Evolutionary conservation across 2,797 vertebrate genomes (phyloP), one percentile per base, ranked within the genome.

Genomic region (Paedocypris micromegethes): DNA sequence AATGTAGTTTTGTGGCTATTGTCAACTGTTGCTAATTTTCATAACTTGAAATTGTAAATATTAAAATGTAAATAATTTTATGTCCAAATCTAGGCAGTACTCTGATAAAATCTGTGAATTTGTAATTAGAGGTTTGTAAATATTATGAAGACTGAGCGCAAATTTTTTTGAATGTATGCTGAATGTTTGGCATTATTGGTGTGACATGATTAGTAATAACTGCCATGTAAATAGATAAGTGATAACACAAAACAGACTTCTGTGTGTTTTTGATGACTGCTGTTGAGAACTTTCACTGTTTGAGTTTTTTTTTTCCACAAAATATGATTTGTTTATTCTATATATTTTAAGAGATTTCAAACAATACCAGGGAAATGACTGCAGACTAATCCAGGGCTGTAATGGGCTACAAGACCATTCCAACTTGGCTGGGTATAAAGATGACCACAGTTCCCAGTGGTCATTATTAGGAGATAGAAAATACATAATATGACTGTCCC

Each of bases 171-270:
- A 91, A 90, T 92, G 90, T 92, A 90, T 79, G 87, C 84, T 85
- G 83, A 83, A 81, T 7, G 23, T 23, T 23, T 23, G 83, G 84
- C 83, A 82, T 85, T 84, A 81, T 80, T 65, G 81, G 84, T 78
- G 85, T 85, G 81, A 87, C 87, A 84, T 84, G 86, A 85, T 86
- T 82, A 78, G 79, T 84, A 88, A 62, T 56, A 74, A 90, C 88
- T 91, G 89, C 90, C 88, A 88, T 90, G 89, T 88, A 90, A 86
- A 89, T 90, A 88, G 82, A 83, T 78, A 70, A 82, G 82, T 77
- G 61, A 76, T 59, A 57, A 70, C 54, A 63, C 77, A 70, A 76
- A 78, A 58, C 77, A 83, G 80, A 72, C 67, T 42, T 41, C 72
- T 80, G 78, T 84, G 78, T 75, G 80, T 82, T 76, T 73, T 83